phyloP scores from a whole-genome alignment of 2,797 vertebrate genomes.

The Masticophis lateralis region DNA sequence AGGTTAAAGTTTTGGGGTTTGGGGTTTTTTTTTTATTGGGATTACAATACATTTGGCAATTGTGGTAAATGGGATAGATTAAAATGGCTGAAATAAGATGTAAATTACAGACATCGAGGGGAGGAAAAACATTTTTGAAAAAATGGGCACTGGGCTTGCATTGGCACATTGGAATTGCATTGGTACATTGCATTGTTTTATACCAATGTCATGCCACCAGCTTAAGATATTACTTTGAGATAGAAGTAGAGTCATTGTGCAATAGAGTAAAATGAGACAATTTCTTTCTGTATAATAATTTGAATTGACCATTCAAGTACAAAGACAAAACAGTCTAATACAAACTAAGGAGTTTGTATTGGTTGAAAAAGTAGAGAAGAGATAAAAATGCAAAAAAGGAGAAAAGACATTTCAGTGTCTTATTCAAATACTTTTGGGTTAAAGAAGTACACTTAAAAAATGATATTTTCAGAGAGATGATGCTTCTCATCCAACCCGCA shows the following conservation, averaged over 20 bases:
- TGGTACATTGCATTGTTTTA: background rate
- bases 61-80: background rate
- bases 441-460: slow-evolving; percentile 7
- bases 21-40: background rate
- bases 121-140: background rate
- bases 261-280: slow-evolving; percentile 36
- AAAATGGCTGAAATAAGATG: background rate
- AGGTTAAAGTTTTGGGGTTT: no score
- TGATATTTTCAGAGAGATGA: background rate
- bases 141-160: background rate
- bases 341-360: background rate
- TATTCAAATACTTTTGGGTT: background rate
- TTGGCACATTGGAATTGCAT: background rate
- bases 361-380: background rate
- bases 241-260: background rate
- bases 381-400: background rate
- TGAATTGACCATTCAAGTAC: background rate
- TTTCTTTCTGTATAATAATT: background rate
- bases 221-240: background rate
- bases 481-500: background rate
- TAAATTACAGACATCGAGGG: background rate
- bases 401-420: background rate
- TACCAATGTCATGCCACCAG: background rate
- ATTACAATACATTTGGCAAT: background rate
- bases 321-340: background rate